phyloP scores from a whole-genome alignment of 92 coral and sea anemone species.

The Zoanthus sansibaricus region DNA sequence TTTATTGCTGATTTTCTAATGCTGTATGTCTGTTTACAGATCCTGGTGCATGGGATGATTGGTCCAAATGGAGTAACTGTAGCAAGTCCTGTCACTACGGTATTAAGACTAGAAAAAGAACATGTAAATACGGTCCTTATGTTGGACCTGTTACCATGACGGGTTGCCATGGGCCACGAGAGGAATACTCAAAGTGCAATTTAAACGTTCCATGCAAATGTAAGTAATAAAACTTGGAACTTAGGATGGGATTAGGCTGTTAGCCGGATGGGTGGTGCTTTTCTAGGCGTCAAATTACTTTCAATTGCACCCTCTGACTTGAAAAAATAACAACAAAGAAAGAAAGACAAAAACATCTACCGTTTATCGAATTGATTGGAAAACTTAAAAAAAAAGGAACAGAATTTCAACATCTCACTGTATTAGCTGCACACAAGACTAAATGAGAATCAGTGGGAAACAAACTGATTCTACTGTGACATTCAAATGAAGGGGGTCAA shows the following conservation, averaged over 20 bases:
- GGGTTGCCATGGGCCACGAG: not conserved
- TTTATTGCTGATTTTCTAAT: not conserved
- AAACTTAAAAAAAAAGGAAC: no score
- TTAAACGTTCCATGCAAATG: not conserved
- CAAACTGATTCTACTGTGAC: no score
- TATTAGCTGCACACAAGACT: no score
- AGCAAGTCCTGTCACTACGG: constrained; percentile 29
- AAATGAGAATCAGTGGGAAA: no score
- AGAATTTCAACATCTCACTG: no score
- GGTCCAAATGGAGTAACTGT: not conserved
- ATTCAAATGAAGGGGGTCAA: no score
- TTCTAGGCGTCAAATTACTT: no score
- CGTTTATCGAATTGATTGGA: no score
- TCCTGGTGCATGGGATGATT: constrained; percentile 14
- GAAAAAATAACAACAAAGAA: no score
- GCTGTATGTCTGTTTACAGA: not conserved
- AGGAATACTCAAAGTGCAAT: not conserved
- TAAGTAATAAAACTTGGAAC: not conserved
- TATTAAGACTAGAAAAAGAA: not conserved
- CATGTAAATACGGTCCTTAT: constrained; percentile 16
- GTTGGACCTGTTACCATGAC: constrained; percentile 30
- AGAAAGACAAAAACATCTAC: no score
- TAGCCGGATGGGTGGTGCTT: no score
- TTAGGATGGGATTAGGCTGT: not conserved
- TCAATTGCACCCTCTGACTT: no score